phyloP scores from a whole-genome alignment of 2,888 invertebrate genomes.

The Caenorhabditis imperialis region DNA sequence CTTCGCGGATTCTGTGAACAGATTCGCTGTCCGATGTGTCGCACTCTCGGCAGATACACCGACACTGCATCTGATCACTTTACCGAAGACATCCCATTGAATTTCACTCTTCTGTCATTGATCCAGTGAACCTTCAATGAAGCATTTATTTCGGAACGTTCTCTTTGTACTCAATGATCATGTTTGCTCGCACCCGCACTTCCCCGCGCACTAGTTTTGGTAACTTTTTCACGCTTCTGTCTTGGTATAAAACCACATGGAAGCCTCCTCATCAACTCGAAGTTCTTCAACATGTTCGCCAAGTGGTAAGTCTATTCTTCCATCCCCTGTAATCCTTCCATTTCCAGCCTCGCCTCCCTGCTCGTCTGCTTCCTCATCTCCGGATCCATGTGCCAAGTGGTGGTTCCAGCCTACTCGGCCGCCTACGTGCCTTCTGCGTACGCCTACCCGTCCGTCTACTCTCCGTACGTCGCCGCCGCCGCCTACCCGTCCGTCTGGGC shows the following conservation, averaged over 20 bases:
- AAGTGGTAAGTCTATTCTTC: conserved; percentile 35
- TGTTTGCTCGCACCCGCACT: no score
- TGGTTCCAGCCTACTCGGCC: conserved; percentile 43
- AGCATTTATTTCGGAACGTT: no score
- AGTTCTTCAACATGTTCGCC: conserved; percentile 40
- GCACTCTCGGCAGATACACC: no score
- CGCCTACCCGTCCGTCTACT: conserved; percentile 45
- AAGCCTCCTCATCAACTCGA: conserved; percentile 16
- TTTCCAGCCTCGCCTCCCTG: conserved; percentile 44
- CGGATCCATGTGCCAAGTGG: conserved; percentile 40
- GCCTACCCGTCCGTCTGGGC: conserved; percentile 48
- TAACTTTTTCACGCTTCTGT: background rate
- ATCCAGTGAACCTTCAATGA: no score
- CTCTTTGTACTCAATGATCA: no score
- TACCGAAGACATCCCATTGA: no score
- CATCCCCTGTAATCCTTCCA: background rate
- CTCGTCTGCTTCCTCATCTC: conserved; percentile 47
- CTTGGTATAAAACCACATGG: conserved; percentile 1
- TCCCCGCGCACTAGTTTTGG: background rate
- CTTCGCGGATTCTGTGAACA: no score
- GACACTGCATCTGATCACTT: no score
- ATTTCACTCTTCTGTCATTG: no score
- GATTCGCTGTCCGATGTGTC: no score
- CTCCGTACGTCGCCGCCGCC: conserved; percentile 46
- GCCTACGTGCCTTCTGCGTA: conserved; percentile 44